Evolutionary conservation across 2,113 vertebrate genomes (phyloP).

Genomic region (Corythaixoides concolor): DNA sequence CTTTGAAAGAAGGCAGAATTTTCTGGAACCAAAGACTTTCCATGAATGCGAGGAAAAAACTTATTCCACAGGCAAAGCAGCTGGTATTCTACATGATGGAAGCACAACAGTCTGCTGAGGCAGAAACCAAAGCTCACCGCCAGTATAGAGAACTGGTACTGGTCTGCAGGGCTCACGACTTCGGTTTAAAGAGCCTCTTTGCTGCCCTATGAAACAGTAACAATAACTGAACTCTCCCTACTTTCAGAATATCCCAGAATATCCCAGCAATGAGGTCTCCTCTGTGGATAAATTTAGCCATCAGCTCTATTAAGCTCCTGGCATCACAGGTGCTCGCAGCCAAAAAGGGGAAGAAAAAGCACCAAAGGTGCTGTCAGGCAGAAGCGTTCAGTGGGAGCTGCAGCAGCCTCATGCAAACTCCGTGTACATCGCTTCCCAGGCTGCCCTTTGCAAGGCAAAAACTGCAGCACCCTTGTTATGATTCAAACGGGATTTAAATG

Average conservation of each 20-base stretch:
- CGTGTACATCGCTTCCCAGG: rapidly evolving
- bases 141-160: not conserved
- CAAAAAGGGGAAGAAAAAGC: not conserved
- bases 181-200: not conserved
- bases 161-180: not conserved
- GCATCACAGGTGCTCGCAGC: not conserved
- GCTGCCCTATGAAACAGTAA: not conserved
- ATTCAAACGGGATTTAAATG: not conserved
- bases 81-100: not conserved
- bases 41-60: not conserved
- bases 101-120: not conserved
- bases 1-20: not conserved
- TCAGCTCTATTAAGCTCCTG: not conserved
- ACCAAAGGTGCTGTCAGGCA: not conserved
- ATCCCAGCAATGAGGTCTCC: not conserved
- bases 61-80: not conserved
- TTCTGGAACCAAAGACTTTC: not conserved
- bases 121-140: not conserved
- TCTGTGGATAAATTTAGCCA: not conserved
- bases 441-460: conserved; percentile 49
- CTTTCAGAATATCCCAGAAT: not conserved
- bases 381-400: not conserved
- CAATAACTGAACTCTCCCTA: not conserved
- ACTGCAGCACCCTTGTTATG: not conserved
- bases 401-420: not conserved